Conservation (phyloP, 2,113 vertebrate species). For the Cnemophilus loriae region DNA sequence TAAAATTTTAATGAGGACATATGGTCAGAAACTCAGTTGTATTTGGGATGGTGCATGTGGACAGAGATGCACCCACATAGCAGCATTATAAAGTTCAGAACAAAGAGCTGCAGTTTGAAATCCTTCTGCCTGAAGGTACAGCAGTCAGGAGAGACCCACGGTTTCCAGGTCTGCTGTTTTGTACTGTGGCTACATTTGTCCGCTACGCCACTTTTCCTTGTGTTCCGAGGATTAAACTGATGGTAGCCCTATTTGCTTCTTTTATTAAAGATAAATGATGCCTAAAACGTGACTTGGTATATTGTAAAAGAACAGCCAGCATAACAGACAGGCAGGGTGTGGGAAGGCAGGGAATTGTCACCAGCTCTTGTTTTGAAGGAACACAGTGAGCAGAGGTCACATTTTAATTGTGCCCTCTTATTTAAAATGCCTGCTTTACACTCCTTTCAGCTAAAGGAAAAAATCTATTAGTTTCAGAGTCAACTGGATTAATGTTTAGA, state of each 20-base stretch:
- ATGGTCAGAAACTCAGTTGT: neutral
- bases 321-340: neutral
- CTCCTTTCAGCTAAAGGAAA: neutral
- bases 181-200: too few relatives aligned
- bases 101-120: neutral
- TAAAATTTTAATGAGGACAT: neutral
- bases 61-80: neutral
- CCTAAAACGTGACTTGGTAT: neutral
- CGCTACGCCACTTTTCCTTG: neutral
- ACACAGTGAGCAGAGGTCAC: neutral
- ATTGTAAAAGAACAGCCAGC: neutral
- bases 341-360: neutral
- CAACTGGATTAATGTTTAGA: neutral
- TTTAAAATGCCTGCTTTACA: neutral
- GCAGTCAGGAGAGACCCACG: accelerated
- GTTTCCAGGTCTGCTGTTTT: neutral
- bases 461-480: neutral
- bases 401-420: neutral
- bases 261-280: neutral
- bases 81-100: neutral
- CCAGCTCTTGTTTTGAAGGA: neutral
- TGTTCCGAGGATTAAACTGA: neutral
- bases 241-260: neutral
- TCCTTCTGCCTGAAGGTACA: neutral
- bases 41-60: neutral